These are phyloP conservation scores for Cnemophilus loriae DNA, from an alignment of 2,113 vertebrate genomes.

Conservation along the genomic window DNA sequence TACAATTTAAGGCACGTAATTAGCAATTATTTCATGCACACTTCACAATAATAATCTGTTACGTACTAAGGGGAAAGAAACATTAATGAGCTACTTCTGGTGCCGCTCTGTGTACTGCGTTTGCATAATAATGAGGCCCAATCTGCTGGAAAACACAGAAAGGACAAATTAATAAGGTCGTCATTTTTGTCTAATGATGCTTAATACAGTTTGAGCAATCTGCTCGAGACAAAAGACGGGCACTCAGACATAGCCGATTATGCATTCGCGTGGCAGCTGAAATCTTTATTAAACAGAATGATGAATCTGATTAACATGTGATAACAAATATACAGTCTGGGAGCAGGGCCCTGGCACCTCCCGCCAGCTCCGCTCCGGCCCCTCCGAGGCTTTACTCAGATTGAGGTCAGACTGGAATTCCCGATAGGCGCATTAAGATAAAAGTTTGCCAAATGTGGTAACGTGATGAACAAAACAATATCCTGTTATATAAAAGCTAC, in stretches of 20 bases:
- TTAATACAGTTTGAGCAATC: slow-evolving; percentile 80
- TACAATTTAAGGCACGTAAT: slow-evolving; percentile 57
- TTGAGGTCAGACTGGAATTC: slow-evolving; percentile 80
- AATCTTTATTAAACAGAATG: slow-evolving; percentile 79
- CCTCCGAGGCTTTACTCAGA: slow-evolving; percentile 76
- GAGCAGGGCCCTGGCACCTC: slow-evolving; percentile 59
- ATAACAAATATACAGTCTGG: slow-evolving; percentile 73
- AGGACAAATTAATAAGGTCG: slow-evolving; percentile 75
- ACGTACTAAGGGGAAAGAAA: slow-evolving; percentile 51
- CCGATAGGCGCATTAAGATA: slow-evolving; percentile 72
- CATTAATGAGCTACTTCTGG: slow-evolving; percentile 69
- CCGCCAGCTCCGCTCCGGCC: slow-evolving; percentile 45
- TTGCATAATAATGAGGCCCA: slow-evolving; percentile 78
- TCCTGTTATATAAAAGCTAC: slow-evolving; percentile 47
- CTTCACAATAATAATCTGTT: slow-evolving; percentile 64
- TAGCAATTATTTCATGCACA: slow-evolving; percentile 65
- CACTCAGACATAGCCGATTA: slow-evolving; percentile 75
- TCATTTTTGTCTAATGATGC: slow-evolving; percentile 73
- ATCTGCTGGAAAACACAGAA: slow-evolving; percentile 74
- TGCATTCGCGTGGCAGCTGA: slow-evolving; percentile 73
- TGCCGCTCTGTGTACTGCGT: slow-evolving; percentile 57
- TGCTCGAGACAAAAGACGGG: slow-evolving; percentile 73
- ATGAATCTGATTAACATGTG: slow-evolving; percentile 79
- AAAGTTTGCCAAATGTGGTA: slow-evolving; percentile 74
- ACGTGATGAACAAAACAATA: slow-evolving; percentile 59